These are phyloP conservation scores for Malthinus flaveolus DNA, from an alignment of 2,888 invertebrate genomes.

Conservation along the genomic window DNA sequence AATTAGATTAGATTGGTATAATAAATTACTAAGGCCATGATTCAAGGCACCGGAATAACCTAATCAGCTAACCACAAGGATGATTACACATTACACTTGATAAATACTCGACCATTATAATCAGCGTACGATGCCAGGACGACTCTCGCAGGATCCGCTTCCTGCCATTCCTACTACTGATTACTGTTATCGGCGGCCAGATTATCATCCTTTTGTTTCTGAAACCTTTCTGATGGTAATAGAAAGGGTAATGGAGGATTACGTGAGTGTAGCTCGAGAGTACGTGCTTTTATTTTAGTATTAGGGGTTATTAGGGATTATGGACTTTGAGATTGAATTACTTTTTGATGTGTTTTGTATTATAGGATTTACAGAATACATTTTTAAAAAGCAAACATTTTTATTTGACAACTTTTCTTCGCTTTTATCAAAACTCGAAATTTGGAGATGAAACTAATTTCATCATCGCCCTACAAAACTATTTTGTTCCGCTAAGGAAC, in stretches of 20 bases:
- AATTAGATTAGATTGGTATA: conserved; percentile 48
- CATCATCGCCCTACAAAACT: too few relatives aligned
- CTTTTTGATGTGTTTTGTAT: conserved; percentile 27
- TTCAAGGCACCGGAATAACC: conserved; percentile 49
- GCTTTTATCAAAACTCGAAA: too few relatives aligned
- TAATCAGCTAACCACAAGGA: conserved; percentile 50
- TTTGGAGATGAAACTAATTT: too few relatives aligned
- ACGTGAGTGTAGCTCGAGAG: conserved; percentile 33
- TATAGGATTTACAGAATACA: conserved; percentile 6
- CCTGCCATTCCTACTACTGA: conserved; percentile 36
- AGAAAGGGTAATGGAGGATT: conserved; percentile 47
- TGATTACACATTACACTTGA: conserved; percentile 51
- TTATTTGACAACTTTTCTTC: background rate
- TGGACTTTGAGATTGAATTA: conserved; percentile 28
- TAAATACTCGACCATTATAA: conserved; percentile 47
- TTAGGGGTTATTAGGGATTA: conserved; percentile 31
- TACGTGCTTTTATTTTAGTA: conserved; percentile 33
- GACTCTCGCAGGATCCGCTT: conserved; percentile 34
- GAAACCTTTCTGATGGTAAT: conserved; percentile 44
- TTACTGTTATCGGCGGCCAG: conserved; percentile 39
- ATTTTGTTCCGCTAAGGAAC: background rate
- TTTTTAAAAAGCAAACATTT: conserved; percentile 2
- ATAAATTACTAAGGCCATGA: conserved; percentile 47
- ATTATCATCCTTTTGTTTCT: conserved; percentile 50
- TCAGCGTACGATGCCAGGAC: conserved; percentile 34